Conservation (phyloP, 1,140 invertebrate genomes). For the Scaptomyza pallida region DNA sequence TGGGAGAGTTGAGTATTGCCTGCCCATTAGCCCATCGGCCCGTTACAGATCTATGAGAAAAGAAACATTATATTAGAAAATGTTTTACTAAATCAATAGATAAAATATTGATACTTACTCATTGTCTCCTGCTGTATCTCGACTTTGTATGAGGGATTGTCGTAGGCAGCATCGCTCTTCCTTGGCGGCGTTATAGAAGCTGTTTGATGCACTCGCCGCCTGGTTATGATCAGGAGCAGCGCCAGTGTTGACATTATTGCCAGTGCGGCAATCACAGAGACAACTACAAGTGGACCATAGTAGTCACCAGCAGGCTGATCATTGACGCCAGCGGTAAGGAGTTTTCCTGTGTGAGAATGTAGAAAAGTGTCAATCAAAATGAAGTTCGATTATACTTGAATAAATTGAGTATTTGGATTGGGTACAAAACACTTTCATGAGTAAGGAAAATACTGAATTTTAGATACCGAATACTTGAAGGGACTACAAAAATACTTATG, state of each 20-base stretch:
- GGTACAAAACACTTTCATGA: too few relatives aligned
- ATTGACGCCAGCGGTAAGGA: conserved; percentile 85
- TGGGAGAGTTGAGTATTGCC: conserved; percentile 45
- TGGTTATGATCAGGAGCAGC: conserved; percentile 91
- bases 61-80: neutral
- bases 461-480: too few relatives aligned
- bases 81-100: neutral
- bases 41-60: conserved; percentile 77
- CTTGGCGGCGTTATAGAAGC: conserved; percentile 87
- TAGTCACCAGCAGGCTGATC: conserved; percentile 88
- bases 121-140: conserved; percentile 95
- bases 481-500: too few relatives aligned
- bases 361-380: neutral
- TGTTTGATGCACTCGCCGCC: conserved; percentile 88
- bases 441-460: too few relatives aligned
- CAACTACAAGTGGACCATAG: conserved; percentile 93
- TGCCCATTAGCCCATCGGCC: conserved; percentile 33
- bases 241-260: conserved; percentile 92
- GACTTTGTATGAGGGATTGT: conserved; percentile 97
- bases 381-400: too few relatives aligned
- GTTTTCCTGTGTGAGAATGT: conserved; percentile 85
- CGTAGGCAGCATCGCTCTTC: conserved; percentile 89
- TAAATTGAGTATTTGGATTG: too few relatives aligned
- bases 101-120: conserved; percentile 86
- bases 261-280: conserved; percentile 93